Percentiles rank a stretch among this genome's conserved stretches.
Evolutionary conservation across 2,888 invertebrate genomes (phyloP).

Genomic region (Eulithis testata): DNA sequence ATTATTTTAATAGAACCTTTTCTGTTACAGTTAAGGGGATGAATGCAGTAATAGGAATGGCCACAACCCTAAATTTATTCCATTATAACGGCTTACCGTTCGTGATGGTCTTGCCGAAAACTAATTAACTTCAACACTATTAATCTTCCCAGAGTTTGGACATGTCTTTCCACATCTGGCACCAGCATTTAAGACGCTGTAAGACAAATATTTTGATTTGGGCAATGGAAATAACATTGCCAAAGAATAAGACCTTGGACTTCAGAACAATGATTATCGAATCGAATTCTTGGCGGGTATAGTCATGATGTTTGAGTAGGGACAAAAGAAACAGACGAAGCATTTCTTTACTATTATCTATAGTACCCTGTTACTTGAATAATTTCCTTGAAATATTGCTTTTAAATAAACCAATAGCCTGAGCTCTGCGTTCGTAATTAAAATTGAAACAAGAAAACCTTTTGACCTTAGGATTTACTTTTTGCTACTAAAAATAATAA

Average conservation of each 20-base stretch:
- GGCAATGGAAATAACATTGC: slow-evolving; percentile 9
- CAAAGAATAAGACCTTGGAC: background rate
- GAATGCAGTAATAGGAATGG: background rate
- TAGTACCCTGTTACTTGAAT: background rate
- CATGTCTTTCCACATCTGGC: slow-evolving; percentile 49
- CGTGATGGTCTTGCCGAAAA: slow-evolving; percentile 52
- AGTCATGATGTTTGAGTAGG: background rate
- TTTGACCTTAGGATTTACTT: too few species aligned
- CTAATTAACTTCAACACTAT: slow-evolving; percentile 62
- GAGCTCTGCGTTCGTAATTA: too few species aligned
- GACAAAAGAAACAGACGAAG: background rate
- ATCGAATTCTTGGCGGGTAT: background rate
- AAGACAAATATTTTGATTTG: slow-evolving; percentile 34
- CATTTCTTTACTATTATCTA: background rate
- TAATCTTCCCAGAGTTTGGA: slow-evolving; percentile 57
- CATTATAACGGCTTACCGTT: slow-evolving; percentile 47
- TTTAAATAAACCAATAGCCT: background rate
- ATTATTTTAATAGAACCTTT: too few species aligned
- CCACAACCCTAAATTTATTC: slow-evolving; percentile 54
- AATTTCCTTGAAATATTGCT: background rate
- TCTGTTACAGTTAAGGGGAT: too few species aligned
- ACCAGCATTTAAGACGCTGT: slow-evolving; percentile 38
- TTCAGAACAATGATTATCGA: background rate
- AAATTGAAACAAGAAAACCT: too few species aligned
- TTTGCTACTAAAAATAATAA: too few species aligned